Percentiles rank a stretch among this genome's conserved stretches.
Evolutionary conservation across 2,113 vertebrate genomes (phyloP).

Genomic region (Peromyscus polionotus): DNA sequence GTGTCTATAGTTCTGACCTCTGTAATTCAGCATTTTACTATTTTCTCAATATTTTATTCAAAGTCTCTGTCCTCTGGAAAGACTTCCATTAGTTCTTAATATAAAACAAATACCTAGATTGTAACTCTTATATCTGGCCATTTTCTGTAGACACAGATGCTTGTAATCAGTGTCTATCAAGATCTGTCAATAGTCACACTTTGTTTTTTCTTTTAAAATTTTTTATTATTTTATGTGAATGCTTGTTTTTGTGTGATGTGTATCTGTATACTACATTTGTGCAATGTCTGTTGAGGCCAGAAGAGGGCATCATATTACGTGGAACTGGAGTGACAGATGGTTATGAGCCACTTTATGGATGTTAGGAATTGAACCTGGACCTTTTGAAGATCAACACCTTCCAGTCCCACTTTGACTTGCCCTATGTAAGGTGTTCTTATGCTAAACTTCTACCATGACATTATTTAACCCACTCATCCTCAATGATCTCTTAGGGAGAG

Average conservation of each 20-base stretch:
- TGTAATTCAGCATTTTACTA: background rate
- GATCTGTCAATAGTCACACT: background rate
- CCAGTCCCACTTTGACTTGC: background rate
- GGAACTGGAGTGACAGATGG: background rate
- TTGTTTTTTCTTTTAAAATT: background rate
- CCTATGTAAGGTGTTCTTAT: background rate
- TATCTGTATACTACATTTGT: background rate
- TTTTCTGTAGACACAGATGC: background rate
- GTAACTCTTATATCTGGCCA: background rate
- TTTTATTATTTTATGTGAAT: background rate
- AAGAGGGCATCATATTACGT: background rate
- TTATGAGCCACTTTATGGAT: background rate
- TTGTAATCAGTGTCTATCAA: background rate
- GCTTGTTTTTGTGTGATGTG: background rate
- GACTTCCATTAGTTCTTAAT: background rate
- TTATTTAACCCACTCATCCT: background rate
- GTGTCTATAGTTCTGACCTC: background rate
- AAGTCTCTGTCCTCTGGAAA: background rate
- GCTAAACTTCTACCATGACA: background rate
- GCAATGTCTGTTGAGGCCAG: background rate
- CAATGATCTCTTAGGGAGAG: background rate
- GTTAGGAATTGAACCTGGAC: background rate
- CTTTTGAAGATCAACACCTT: background rate
- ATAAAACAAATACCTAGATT: background rate
- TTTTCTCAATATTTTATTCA: background rate